A percentile compares a stretch with the other conserved stretches of the same genome.
These are phyloP conservation scores for Pyrrhia umbra DNA, from an alignment of 2,888 invertebrate genomes.

Conservation along the genomic window DNA sequence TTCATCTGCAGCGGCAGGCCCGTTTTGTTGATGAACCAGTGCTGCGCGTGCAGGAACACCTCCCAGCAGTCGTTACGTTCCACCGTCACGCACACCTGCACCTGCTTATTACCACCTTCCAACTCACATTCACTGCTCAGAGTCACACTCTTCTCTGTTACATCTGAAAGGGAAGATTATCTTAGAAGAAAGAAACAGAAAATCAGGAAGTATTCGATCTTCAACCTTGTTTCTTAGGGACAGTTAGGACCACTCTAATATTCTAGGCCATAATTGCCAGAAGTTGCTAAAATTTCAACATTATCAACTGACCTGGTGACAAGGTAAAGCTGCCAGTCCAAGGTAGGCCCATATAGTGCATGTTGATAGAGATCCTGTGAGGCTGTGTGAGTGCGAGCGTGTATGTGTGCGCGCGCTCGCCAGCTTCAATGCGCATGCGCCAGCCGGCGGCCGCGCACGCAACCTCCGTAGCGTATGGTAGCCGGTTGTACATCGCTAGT, in stretches of 20 bases:
- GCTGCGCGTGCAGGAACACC: conserved; percentile 94
- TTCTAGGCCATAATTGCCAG: neutral
- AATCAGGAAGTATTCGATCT: no score
- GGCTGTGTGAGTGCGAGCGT: conserved; percentile 91
- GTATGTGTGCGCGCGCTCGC: conserved; percentile 93
- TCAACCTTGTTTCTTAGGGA: no score
- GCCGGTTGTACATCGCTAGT: conserved; percentile 93
- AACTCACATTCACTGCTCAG: conserved; percentile 92
- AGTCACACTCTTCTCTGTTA: conserved; percentile 91
- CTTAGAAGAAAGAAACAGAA: neutral
- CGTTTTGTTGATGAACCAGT: conserved; percentile 97
- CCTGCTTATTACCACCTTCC: conserved; percentile 91
- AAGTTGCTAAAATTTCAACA: neutral
- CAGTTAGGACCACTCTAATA: no score
- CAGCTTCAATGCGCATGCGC: conserved; percentile 92
- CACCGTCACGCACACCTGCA: conserved; percentile 92
- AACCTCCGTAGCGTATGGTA: conserved; percentile 91
- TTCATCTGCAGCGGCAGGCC: conserved; percentile 95
- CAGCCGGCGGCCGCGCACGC: conserved; percentile 62
- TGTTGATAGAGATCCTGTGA: conserved; percentile 84
- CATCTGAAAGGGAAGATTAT: conserved; percentile 77
- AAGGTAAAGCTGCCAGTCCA: conserved; percentile 94
- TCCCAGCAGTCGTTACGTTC: conserved; percentile 91
- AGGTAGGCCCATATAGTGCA: conserved; percentile 92
- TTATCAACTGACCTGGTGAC: conserved; percentile 86